Conservation (phyloP, 2,888 invertebrate species). For the Neoaliturus tenellus region DNA sequence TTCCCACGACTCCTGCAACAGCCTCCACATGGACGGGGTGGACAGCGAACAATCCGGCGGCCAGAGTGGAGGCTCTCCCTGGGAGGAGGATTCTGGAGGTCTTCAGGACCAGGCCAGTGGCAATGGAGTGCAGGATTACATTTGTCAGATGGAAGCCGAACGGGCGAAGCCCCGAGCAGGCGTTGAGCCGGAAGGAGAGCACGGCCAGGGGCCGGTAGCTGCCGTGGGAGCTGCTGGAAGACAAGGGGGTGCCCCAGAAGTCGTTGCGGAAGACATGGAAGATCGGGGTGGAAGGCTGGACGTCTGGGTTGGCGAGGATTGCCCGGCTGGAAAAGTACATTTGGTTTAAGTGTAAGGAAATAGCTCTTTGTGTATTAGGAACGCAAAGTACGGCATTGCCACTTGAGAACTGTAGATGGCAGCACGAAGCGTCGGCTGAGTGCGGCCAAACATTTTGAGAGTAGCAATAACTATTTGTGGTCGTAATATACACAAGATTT, state of each 20-base stretch:
- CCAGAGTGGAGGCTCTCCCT: slow-evolving; percentile 74
- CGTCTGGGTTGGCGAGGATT: slow-evolving; percentile 95
- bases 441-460: too few relatives aligned
- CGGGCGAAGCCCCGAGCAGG: slow-evolving; percentile 85
- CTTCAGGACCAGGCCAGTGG: slow-evolving; percentile 79
- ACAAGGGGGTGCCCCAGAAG: slow-evolving; percentile 98
- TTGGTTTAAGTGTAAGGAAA: too few relatives aligned
- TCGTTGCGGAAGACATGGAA: slow-evolving; percentile 91
- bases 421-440: too few relatives aligned
- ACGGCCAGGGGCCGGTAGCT: slow-evolving; percentile 96
- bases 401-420: too few relatives aligned
- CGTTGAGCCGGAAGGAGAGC: slow-evolving; percentile 90
- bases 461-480: too few relatives aligned
- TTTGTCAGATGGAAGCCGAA: slow-evolving; percentile 92
- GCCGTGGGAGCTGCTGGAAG: slow-evolving; percentile 96
- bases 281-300: slow-evolving; percentile 78
- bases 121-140: slow-evolving; percentile 89
- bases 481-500: too few relatives aligned
- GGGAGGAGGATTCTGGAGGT: slow-evolving; percentile 72
- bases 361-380: too few relatives aligned
- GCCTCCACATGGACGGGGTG: slow-evolving; percentile 99
- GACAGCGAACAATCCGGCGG: slow-evolving; percentile 87
- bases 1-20: slow-evolving; percentile 95
- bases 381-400: too few relatives aligned
- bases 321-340: slow-evolving; percentile 95